A percentile compares a stretch with the other conserved stretches of the same genome.
Evolutionary conservation across 1,140 invertebrate species (phyloP).

Genomic region (Hypsibius dujardini): DNA sequence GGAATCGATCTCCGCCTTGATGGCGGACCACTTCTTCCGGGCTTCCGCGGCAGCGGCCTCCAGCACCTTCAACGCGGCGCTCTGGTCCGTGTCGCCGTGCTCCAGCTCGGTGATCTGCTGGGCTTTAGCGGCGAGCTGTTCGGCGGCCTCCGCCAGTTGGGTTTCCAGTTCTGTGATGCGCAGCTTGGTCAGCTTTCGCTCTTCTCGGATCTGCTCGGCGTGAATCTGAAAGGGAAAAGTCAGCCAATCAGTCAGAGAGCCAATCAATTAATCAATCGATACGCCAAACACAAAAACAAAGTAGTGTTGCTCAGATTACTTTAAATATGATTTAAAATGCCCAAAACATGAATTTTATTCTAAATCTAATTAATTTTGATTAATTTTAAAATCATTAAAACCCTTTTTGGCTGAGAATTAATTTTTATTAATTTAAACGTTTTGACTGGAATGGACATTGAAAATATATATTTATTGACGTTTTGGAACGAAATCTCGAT

Average conservation of each 20-base stretch:
- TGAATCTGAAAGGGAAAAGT: constrained; percentile 45
- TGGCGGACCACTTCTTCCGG: constrained; percentile 40
- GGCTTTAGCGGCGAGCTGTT: constrained; percentile 34
- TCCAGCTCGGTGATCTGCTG: constrained; percentile 36
- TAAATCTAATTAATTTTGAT: no score
- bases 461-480: no score
- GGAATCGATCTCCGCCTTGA: constrained; percentile 20
- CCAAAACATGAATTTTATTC: no score
- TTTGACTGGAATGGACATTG: no score
- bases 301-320: no score
- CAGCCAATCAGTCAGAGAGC: constrained; percentile 18
- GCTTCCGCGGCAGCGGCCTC: constrained; percentile 27
- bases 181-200: background rate
- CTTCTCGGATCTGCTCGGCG: constrained; percentile 55
- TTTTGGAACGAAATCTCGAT: no score
- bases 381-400: no score
- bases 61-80: constrained; percentile 26
- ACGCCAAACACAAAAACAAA: no score
- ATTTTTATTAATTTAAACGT: no score
- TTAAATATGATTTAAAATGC: no score
- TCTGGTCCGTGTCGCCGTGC: constrained; percentile 28
- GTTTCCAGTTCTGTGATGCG: constrained; percentile 15
- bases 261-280: no score
- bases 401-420: no score
- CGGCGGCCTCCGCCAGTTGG: constrained; percentile 28